Conservation (phyloP, 2,888 invertebrate genomes). For the Agrilus mali region DNA sequence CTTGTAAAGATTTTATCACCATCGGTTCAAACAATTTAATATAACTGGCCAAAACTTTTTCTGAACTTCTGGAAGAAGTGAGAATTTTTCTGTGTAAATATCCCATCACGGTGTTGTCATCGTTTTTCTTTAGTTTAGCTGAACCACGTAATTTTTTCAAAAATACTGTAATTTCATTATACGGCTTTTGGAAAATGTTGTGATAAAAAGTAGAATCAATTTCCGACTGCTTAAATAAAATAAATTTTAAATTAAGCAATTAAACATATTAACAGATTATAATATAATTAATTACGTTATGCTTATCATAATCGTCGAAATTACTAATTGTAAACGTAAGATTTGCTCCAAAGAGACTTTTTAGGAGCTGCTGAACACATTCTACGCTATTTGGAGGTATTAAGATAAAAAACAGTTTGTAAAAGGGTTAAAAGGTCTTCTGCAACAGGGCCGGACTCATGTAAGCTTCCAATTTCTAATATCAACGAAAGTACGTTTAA, state of each 20-base stretch:
- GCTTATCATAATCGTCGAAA: slow-evolving; percentile 6
- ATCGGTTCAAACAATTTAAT: slow-evolving; percentile 90
- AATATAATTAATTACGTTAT: neutral
- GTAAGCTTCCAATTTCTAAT: slow-evolving; percentile 53
- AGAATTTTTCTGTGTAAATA: slow-evolving; percentile 30
- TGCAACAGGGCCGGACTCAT: slow-evolving; percentile 59
- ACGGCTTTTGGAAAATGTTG: slow-evolving; percentile 30
- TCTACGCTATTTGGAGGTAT: slow-evolving; percentile 57
- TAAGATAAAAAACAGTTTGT: slow-evolving; percentile 53
- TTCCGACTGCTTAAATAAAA: slow-evolving; percentile 7
- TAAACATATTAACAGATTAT: no score
- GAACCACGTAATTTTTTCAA: slow-evolving; percentile 24
- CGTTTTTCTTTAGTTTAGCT: slow-evolving; percentile 26
- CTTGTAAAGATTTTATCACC: slow-evolving; percentile 85
- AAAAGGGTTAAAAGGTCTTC: slow-evolving; percentile 72
- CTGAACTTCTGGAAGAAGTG: slow-evolving; percentile 34
- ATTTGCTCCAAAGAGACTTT: slow-evolving; percentile 68
- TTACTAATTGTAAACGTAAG: slow-evolving; percentile 31
- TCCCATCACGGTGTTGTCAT: slow-evolving; percentile 31
- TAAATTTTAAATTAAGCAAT: neutral
- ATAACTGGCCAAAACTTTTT: slow-evolving; percentile 58
- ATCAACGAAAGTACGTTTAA: slow-evolving; percentile 56
- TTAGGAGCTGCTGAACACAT: slow-evolving; percentile 64
- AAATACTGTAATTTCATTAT: slow-evolving; percentile 24
- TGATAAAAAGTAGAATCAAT: slow-evolving; percentile 28